A percentile compares a stretch with the other conserved stretches of the same genome.
phyloP scores from a whole-genome alignment of 2,113 vertebrate genomes.

The Tyto alba region DNA sequence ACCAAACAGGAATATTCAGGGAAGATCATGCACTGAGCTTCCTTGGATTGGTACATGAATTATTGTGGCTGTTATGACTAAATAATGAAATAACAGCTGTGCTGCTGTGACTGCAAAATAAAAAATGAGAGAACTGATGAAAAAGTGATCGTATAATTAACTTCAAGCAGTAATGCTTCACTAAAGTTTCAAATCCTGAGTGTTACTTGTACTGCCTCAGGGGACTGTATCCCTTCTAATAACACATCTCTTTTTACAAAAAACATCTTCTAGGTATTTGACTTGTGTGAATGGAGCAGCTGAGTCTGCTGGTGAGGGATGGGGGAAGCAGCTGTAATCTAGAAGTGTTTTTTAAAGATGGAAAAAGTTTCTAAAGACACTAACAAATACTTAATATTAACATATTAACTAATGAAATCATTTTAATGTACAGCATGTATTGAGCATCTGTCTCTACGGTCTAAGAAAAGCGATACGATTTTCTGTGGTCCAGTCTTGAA shows the following conservation, averaged over 20 bases:
- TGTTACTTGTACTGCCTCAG: background rate
- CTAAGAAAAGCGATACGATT: accelerated
- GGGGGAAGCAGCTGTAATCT: background rate
- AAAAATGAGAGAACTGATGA: background rate
- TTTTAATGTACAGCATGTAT: background rate
- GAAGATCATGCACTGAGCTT: background rate
- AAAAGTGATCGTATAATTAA: background rate
- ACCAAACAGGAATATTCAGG: background rate
- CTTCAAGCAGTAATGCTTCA: background rate
- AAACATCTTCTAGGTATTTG: background rate
- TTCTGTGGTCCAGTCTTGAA: background rate
- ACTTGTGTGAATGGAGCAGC: background rate
- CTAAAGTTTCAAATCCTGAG: background rate
- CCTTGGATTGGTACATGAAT: background rate
- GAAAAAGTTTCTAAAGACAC: background rate
- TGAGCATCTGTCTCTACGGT: background rate
- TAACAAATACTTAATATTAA: background rate
- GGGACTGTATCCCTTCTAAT: background rate
- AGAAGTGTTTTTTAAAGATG: background rate
- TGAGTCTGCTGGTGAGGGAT: background rate
- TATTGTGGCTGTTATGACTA: background rate
- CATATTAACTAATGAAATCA: background rate
- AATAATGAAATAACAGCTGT: slow-evolving; percentile 9
- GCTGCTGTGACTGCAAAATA: background rate
- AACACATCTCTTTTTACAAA: background rate